Conservation (phyloP, 2,113 vertebrate genomes). For the Prinia subflava region DNA sequence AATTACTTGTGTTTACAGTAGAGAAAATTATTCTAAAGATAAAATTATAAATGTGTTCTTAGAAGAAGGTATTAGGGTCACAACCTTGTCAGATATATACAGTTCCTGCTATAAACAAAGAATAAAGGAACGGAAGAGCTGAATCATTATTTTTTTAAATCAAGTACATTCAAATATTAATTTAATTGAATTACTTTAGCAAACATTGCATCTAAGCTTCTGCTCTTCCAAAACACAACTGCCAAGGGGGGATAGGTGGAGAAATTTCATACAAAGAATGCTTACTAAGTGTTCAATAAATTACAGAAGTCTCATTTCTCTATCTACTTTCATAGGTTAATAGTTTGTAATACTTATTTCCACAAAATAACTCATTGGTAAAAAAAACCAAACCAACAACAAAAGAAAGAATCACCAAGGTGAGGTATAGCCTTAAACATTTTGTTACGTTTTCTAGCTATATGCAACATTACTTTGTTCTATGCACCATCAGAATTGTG, state of each 20-base stretch:
- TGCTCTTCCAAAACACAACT: not conserved
- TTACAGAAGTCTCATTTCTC: not conserved
- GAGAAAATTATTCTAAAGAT: not conserved
- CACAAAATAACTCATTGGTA: not conserved
- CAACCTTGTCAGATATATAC: not conserved
- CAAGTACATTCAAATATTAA: not conserved
- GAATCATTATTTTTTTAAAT: not conserved
- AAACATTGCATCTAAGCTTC: not conserved
- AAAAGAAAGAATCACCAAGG: not conserved
- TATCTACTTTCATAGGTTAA: not conserved
- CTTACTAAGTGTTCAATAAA: not conserved
- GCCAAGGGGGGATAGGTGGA: not conserved
- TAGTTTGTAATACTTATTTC: not conserved
- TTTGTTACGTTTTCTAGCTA: not conserved
- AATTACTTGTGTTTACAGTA: not conserved
- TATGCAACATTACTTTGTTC: not conserved
- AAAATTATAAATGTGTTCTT: not conserved
- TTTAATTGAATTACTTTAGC: not conserved
- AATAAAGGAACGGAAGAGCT: not conserved
- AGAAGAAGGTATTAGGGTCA: not conserved
- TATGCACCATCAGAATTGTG: not conserved
- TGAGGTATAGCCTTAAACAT: not conserved
- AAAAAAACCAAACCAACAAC: not conserved
- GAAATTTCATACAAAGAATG: not conserved
- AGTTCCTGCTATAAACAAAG: not conserved